Conservation (phyloP, 2,888 invertebrate species). For the Hoplodrina blanda region DNA sequence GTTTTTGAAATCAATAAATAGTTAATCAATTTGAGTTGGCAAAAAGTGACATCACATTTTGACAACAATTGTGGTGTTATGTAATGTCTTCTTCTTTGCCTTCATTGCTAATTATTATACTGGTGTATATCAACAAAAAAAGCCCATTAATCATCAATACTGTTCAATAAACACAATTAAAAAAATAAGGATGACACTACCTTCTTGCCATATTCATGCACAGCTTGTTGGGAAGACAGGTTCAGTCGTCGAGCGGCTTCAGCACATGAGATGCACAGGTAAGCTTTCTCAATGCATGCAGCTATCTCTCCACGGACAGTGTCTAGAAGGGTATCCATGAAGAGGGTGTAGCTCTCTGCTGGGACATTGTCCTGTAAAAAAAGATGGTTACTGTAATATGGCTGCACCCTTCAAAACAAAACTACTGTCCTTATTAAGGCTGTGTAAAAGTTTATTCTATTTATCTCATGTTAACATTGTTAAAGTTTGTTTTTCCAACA, state of each 20-base stretch:
- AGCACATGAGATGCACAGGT: conserved; percentile 95
- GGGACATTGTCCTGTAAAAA: conserved; percentile 95
- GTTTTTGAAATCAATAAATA: too few species aligned
- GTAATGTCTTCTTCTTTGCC: too few species aligned
- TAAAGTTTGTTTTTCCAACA: not conserved
- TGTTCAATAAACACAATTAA: too few species aligned
- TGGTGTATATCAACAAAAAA: too few species aligned
- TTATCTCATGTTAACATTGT: too few species aligned
- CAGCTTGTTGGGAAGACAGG: conserved; percentile 94
- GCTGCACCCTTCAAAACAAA: not conserved
- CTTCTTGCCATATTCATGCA: conserved; percentile 95
- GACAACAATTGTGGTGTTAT: too few species aligned
- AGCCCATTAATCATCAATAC: too few species aligned
- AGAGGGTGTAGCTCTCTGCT: conserved; percentile 98
- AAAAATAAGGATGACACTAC: conserved; percentile 77
- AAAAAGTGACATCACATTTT: too few species aligned
- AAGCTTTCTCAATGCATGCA: conserved; percentile 98
- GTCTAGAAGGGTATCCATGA: conserved; percentile 98
- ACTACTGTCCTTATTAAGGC: too few species aligned
- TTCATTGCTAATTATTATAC: too few species aligned
- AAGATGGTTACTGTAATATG: not conserved
- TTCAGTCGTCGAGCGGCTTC: conserved; percentile 98
- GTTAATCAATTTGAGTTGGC: too few species aligned
- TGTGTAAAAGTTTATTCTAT: too few species aligned
- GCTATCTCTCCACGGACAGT: conserved; percentile 99